Conservation (phyloP, 53 echinoderm and acorn worm species). For the Pentamera pediparva region DNA sequence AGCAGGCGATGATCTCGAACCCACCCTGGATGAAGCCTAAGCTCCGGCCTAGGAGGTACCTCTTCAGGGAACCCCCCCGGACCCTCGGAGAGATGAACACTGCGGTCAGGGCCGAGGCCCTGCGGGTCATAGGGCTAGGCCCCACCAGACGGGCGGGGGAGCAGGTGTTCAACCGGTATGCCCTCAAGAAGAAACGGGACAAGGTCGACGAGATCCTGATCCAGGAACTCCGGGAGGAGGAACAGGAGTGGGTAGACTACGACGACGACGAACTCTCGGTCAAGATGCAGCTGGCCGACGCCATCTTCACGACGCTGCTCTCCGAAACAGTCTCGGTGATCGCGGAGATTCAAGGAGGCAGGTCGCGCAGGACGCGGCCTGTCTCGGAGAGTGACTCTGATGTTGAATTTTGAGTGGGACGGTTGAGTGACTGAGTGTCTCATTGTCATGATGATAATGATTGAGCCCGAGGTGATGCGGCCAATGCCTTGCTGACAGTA, state of each 20-base stretch:
- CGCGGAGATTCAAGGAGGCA: conserved; percentile 56
- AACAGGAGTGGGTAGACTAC: conserved; percentile 95
- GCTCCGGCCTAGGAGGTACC: conserved; percentile 61
- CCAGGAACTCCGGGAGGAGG: conserved; percentile 82
- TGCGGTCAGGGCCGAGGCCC: conserved; percentile 53
- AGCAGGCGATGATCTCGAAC: conserved; percentile 58
- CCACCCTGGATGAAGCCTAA: conserved; percentile 95
- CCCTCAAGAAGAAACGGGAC: conserved; percentile 76
- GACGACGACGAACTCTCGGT: conserved; percentile 90
- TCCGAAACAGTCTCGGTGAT: conserved; percentile 76
- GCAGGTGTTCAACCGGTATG: conserved; percentile 35
- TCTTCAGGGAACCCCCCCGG: conserved; percentile 61
- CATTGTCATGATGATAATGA: no score
- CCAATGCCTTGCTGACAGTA: no score
- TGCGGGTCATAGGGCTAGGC: conserved; percentile 50
- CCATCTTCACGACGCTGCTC: conserved; percentile 77
- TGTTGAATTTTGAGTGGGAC: conserved; percentile 71
- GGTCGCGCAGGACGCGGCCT: conserved; percentile 40
- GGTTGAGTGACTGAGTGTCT: neutral
- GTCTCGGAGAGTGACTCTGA: conserved; percentile 46
- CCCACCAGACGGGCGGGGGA: conserved; percentile 37
- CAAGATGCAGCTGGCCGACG: conserved; percentile 88
- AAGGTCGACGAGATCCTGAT: conserved; percentile 97
- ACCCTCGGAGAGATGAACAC: conserved; percentile 43
- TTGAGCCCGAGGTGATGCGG: no score